phyloP scores from a whole-genome alignment of 2,113 vertebrate genomes.

The Danionella cerebrum region DNA sequence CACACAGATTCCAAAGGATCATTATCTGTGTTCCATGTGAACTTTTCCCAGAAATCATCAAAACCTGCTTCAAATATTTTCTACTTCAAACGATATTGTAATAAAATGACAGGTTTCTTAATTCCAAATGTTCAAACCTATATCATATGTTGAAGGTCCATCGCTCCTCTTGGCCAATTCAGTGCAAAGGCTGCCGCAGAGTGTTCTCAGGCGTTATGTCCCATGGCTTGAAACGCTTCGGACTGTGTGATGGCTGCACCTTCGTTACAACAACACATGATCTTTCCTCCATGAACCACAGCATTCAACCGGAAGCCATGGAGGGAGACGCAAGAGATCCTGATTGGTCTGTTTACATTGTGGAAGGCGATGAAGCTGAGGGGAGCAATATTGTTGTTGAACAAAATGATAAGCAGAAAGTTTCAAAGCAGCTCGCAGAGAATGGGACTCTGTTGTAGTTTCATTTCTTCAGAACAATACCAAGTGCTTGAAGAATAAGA shows the following conservation, averaged over 20 bases:
- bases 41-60: too few species aligned
- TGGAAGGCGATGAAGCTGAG: conserved; percentile 84
- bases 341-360: conserved; percentile 90
- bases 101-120: too few species aligned
- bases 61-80: too few species aligned
- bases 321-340: conserved; percentile 71
- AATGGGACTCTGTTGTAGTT: conserved; percentile 17
- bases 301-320: conserved; percentile 65
- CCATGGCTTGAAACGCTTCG: conserved; percentile 77
- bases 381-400: conserved; percentile 46
- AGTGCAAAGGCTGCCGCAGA: conserved; percentile 88
- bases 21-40: too few species aligned
- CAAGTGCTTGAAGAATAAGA: background rate
- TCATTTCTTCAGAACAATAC: background rate
- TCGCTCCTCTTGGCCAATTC: conserved; percentile 84
- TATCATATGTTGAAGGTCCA: conserved; percentile 72
- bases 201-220: conserved; percentile 83
- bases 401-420: conserved; percentile 55
- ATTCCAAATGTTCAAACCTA: too few species aligned
- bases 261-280: conserved; percentile 81
- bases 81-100: too few species aligned
- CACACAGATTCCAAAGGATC: too few species aligned
- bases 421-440: conserved; percentile 31
- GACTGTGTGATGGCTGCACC: conserved; percentile 91
- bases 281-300: conserved; percentile 67